These are phyloP conservation scores for Lasioglossum lativentre DNA, from an alignment of 2,888 invertebrate genomes.

Conservation along the genomic window DNA sequence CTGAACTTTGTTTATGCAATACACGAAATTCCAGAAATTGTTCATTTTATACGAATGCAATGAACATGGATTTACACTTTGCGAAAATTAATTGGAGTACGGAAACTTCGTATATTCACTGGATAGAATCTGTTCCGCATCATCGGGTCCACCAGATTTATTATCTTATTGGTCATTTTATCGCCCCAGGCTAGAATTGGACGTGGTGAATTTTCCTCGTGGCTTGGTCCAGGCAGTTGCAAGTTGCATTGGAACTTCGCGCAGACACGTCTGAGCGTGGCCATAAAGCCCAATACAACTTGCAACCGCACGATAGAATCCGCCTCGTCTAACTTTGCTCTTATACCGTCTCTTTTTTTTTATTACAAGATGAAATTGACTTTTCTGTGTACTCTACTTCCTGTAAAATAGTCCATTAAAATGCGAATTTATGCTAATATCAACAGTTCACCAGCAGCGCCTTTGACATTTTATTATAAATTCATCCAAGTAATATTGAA, in stretches of 20 bases:
- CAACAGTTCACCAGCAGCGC: background rate
- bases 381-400: background rate
- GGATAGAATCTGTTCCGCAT: background rate
- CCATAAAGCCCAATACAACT: background rate
- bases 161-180: constrained; percentile 1
- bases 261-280: background rate
- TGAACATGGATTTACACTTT: background rate
- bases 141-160: background rate
- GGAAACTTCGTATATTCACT: background rate
- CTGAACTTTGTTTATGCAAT: background rate
- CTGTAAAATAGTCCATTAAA: background rate
- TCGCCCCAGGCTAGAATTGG: background rate
- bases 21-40: background rate
- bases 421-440: background rate
- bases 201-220: background rate
- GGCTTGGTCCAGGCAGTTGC: background rate
- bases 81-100: background rate
- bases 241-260: background rate
- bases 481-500: background rate
- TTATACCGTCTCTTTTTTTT: background rate
- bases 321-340: background rate
- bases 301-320: background rate
- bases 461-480: background rate
- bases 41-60: background rate
- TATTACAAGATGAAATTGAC: background rate